phyloP scores from a whole-genome alignment of 1,140 invertebrate species.

The Aphaenogaster floridana region DNA sequence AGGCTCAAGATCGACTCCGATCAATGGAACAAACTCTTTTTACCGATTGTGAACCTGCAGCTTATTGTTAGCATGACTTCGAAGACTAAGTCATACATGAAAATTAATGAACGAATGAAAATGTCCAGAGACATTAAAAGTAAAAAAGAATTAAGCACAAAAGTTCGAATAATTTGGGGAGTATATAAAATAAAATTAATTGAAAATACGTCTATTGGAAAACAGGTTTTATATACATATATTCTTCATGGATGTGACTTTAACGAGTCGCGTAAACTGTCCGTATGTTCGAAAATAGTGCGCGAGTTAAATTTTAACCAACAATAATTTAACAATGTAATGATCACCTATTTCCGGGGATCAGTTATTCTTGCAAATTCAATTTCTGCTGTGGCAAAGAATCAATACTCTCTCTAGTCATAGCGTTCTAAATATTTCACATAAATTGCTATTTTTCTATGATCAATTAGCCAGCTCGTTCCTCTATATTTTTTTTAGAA shows the following conservation, averaged over 20 bases:
- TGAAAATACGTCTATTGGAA: background rate
- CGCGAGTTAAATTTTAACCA: conserved; percentile 33
- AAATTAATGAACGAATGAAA: conserved; percentile 20
- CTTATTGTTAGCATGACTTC: background rate
- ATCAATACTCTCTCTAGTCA: conserved; percentile 30
- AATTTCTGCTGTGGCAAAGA: conserved; percentile 7
- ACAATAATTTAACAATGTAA: conserved; percentile 37
- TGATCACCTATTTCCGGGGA: conserved; percentile 41
- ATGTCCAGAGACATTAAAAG: background rate
- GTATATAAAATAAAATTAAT: conserved; percentile 30
- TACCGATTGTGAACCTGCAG: background rate
- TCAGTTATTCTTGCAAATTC: conserved; percentile 40
- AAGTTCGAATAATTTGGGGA: background rate
- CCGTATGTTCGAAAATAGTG: conserved; percentile 12
- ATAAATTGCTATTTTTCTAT: conserved; percentile 26
- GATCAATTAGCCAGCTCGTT: background rate
- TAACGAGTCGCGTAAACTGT: conserved; percentile 17
- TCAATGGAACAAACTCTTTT: conserved; percentile 17
- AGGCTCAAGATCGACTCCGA: conserved; percentile 7
- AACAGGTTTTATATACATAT: background rate
- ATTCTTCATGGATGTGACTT: conserved; percentile 4
- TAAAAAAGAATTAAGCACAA: background rate
- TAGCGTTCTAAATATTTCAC: conserved; percentile 15
- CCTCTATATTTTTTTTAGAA: background rate
- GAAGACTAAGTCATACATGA: background rate